These are phyloP conservation scores for Rambutsinella grinnellia DNA, from an alignment of 2,888 invertebrate species.

Conservation along the genomic window DNA sequence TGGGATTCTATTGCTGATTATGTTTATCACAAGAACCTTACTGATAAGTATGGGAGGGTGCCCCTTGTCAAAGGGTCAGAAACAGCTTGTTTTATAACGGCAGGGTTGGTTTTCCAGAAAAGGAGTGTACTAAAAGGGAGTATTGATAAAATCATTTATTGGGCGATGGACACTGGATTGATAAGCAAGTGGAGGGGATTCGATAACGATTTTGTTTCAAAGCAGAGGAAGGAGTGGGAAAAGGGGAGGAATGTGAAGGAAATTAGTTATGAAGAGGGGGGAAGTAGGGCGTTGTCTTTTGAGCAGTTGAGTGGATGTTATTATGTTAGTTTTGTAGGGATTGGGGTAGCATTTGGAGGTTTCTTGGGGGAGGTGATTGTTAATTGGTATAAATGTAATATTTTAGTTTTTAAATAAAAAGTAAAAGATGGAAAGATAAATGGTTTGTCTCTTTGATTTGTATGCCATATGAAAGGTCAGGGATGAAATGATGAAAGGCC, in stretches of 20 bases:
- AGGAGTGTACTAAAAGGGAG: slow-evolving; percentile 18
- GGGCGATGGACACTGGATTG: slow-evolving; percentile 24
- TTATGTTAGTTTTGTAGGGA: slow-evolving; percentile 2
- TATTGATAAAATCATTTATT: slow-evolving; percentile 25
- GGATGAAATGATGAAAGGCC: too few relatives aligned
- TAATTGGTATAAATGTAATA: too few relatives aligned
- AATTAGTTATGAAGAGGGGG: not conserved
- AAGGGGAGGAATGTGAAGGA: slow-evolving; percentile 6
- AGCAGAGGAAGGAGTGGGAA: slow-evolving; percentile 35
- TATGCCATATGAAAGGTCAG: too few relatives aligned
- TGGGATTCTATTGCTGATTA: slow-evolving; percentile 38
- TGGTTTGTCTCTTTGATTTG: too few relatives aligned
- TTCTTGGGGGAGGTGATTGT: too few relatives aligned
- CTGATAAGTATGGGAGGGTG: slow-evolving; percentile 26
- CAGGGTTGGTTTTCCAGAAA: slow-evolving; percentile 22
- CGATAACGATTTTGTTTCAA: slow-evolving; percentile 27
- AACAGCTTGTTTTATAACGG: slow-evolving; percentile 8
- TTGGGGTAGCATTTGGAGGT: too few relatives aligned
- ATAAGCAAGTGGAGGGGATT: slow-evolving; percentile 23
- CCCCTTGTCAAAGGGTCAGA: slow-evolving; percentile 16
- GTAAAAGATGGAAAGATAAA: too few relatives aligned
- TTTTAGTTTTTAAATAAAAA: too few relatives aligned
- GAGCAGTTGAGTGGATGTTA: slow-evolving; percentile 38
- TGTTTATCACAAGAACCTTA: slow-evolving; percentile 34
- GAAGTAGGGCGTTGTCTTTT: not conserved